phyloP scores from a whole-genome alignment of 1,140 invertebrate genomes.

The Globodera ellingtonae region DNA sequence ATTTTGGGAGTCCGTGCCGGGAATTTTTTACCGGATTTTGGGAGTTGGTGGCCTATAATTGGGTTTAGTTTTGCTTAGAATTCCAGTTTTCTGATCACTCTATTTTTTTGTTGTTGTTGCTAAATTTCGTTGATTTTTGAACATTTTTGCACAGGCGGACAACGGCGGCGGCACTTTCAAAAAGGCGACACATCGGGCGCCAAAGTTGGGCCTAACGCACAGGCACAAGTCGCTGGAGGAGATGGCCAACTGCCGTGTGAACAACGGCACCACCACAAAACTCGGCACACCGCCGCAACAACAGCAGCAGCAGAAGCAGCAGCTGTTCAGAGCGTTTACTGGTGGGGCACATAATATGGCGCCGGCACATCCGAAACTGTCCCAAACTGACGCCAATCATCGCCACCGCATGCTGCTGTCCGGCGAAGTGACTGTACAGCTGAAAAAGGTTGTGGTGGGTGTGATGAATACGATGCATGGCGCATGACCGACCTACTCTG shows the following conservation, averaged over 20 bases:
- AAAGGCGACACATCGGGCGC: background rate
- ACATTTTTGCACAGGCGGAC: background rate
- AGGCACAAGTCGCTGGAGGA: constrained; percentile 21
- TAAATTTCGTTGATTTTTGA: too few relatives aligned
- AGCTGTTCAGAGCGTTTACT: background rate
- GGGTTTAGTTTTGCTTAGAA: too few relatives aligned
- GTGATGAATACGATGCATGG: background rate
- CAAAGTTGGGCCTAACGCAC: constrained; percentile 2
- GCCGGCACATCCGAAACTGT: background rate
- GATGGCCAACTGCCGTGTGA: background rate
- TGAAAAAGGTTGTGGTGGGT: constrained; percentile 43
- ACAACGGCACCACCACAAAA: background rate
- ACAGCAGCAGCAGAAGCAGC: background rate
- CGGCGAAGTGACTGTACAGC: constrained; percentile 56
- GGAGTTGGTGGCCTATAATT: too few relatives aligned
- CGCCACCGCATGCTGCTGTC: constrained; percentile 30
- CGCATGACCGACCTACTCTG: background rate
- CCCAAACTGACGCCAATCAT: background rate
- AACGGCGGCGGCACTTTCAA: background rate
- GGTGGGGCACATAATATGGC: background rate
- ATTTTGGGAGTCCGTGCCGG: too few relatives aligned
- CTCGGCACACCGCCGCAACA: too few relatives aligned
- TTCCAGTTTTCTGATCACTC: too few relatives aligned
- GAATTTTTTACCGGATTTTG: too few relatives aligned
- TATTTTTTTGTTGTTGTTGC: too few relatives aligned